Evolutionary conservation across 2,113 vertebrate species (phyloP).

Genomic region (Microtus oregoni): DNA sequence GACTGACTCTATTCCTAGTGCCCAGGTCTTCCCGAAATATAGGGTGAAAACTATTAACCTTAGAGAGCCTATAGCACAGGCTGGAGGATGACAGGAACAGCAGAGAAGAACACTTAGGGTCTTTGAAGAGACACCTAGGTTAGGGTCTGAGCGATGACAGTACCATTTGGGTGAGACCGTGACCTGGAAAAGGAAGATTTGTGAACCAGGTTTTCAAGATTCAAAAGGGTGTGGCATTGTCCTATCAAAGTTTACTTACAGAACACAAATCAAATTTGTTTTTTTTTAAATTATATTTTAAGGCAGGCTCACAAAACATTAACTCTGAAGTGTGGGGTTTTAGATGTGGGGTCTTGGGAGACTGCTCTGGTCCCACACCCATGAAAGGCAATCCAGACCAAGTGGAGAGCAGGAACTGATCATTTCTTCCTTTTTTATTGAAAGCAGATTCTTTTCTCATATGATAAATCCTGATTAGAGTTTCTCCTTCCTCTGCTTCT

Average conservation of each 20-base stretch:
- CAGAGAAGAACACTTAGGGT: background rate
- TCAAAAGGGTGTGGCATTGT: background rate
- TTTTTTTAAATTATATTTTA: background rate
- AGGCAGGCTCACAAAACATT: background rate
- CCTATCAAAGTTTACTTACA: background rate
- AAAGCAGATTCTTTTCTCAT: too few relatives aligned
- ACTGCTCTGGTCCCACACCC: too few relatives aligned
- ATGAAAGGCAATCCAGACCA: background rate
- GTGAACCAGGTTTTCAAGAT: background rate
- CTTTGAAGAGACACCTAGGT: background rate
- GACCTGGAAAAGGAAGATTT: background rate
- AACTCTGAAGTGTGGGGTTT: rapidly evolving
- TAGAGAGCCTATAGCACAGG: background rate
- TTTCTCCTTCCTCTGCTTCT: background rate
- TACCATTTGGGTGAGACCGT: background rate
- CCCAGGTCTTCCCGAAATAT: background rate
- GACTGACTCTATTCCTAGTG: background rate
- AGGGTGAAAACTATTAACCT: background rate
- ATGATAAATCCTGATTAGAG: background rate
- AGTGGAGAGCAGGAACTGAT: background rate
- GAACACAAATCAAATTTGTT: background rate
- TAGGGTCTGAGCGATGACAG: background rate
- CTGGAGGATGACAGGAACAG: background rate
- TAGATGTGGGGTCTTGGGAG: background rate
- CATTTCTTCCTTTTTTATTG: background rate